phyloP scores from a whole-genome alignment of 1,140 invertebrate genomes.

The Uloborus diversus region DNA sequence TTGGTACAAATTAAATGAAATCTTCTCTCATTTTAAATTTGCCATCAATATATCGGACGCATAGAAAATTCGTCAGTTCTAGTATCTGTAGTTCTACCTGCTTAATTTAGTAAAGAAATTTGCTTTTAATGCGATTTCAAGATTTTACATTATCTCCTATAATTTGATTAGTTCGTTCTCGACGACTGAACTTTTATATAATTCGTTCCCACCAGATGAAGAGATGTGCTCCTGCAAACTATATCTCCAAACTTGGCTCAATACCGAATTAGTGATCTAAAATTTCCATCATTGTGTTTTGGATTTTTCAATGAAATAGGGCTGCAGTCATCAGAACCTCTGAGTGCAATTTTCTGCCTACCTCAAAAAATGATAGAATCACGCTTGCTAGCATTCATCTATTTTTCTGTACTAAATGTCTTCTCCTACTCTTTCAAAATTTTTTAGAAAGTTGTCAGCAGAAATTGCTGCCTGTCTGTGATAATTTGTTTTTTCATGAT shows the following conservation, averaged over 20 bases:
- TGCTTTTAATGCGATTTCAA: not conserved
- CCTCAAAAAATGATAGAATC: not conserved
- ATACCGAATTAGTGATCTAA: slow-evolving; percentile 8
- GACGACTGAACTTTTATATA: not conserved
- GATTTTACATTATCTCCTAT: not conserved
- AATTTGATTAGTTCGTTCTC: slow-evolving; percentile 12
- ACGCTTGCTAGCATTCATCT: not conserved
- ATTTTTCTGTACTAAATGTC: slow-evolving; percentile 1
- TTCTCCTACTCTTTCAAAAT: not conserved
- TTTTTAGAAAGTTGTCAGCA: not conserved
- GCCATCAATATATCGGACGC: not conserved
- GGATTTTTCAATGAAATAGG: not conserved
- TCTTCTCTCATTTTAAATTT: not conserved
- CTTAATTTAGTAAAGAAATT: not conserved
- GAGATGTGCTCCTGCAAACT: not conserved
- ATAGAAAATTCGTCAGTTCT: not conserved
- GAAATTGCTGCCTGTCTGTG: not conserved
- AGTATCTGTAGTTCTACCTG: not conserved
- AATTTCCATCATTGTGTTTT: no score
- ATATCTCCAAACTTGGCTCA: slow-evolving; percentile 7
- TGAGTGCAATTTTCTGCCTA: not conserved
- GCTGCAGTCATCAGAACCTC: not conserved
- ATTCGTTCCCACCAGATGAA: not conserved
- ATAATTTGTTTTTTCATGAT: slow-evolving; percentile 2
- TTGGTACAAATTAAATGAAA: not conserved